Base-by-base conservation (phyloP, 2,113 vertebrate species). In the Australoheros scitulus region DNA sequence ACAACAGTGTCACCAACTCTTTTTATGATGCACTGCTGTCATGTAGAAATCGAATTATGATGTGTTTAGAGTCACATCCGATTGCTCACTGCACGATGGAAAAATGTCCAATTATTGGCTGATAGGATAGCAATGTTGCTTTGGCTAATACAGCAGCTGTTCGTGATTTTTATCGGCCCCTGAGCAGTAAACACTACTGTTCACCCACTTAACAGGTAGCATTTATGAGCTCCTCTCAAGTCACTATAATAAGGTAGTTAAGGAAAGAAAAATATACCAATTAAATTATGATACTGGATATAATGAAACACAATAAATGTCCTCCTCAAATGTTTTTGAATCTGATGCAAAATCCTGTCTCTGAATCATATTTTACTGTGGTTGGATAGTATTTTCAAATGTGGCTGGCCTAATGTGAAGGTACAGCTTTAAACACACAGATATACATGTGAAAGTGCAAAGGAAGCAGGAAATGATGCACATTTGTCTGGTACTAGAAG, bases 91-190 rank as follows among this genome's bases (percentile, higher is more conserved):
- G 24, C 24, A 9, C 24, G 36, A 41, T 76, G 5, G 24, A 41
- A 59, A 41, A 76, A 60, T 58, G 56, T 76, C 34, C 41, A 29
- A 76, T 76, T 59, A 76, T 20, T 58, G 22, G 74, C n/a, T 41
- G 55, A 58, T 56, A 41, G 34, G 41, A 29, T 70, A 20, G 64
- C 26, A 52, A 72, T 52, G 65, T 52, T 52, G 24, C 52, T 72
- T 52, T n/a, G 43, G 43, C 43, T 32, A 24, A 72, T 32, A n/a
- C 43, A 72, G 10, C 43, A 72, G 26, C 65, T 72, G 47, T 72
- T 72, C 52, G 43, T 29, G 43, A 52, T 32, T 11, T 52, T 8
- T 52, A 52, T 52, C 13, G 65, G 43, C 24, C 24, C 43, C 43
- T 72, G 65, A 72, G 26, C 26, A 32, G 10, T 52, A 72, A 72